Conservation (phyloP, 2,888 invertebrate genomes). For the Lithophane leautieri region DNA sequence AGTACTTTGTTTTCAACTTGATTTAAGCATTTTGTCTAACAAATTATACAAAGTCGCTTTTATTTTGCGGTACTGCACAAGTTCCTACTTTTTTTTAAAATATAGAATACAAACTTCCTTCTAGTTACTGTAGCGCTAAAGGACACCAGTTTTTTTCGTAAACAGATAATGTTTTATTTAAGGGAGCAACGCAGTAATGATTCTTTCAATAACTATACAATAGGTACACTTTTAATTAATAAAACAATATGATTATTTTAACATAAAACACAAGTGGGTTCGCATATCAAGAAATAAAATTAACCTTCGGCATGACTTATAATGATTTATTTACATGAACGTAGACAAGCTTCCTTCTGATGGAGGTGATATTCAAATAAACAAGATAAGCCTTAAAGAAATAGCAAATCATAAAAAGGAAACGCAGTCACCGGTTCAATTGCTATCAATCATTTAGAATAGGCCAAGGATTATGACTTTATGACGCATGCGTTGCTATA, state of each 20-base stretch:
- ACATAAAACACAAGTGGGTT: background rate
- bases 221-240: background rate
- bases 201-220: background rate
- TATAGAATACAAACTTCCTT: constrained; percentile 2
- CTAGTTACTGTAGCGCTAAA: constrained; percentile 23
- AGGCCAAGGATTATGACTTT: constrained; percentile 67
- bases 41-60: constrained; percentile 5
- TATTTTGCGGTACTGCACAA: constrained; percentile 9
- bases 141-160: constrained; percentile 4
- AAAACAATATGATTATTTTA: background rate
- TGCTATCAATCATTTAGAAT: constrained; percentile 60
- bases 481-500: constrained; percentile 57
- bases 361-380: constrained; percentile 44
- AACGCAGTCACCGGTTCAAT: constrained; percentile 50
- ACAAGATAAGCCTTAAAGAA: constrained; percentile 34
- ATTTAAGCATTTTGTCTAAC: background rate
- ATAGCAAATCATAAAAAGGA: constrained; percentile 58
- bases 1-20: background rate
- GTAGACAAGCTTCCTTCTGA: constrained; percentile 23
- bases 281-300: constrained; percentile 31
- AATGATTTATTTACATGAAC: constrained; percentile 37
- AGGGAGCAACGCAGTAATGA: background rate
- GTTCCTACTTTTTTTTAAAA: constrained; percentile 20
- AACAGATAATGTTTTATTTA: background rate
- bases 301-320: constrained; percentile 6